These are phyloP conservation scores for Drosophila mimica DNA, from an alignment of 2,888 invertebrate genomes.

Conservation along the genomic window DNA sequence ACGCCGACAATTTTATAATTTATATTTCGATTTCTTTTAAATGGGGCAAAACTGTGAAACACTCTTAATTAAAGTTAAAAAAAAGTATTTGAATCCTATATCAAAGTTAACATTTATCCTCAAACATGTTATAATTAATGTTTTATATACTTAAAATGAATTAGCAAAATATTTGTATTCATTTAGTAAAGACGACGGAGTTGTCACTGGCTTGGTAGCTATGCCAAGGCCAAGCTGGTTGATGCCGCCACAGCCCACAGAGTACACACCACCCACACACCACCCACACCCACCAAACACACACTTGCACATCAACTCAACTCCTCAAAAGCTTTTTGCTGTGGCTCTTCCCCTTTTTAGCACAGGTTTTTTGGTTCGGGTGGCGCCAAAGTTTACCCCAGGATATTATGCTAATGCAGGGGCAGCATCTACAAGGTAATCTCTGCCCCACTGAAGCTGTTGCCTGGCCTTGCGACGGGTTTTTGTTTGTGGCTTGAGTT, in stretches of 20 bases:
- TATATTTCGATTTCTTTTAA: background rate
- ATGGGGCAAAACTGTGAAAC: background rate
- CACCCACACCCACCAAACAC: constrained; percentile 5
- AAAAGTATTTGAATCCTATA: background rate
- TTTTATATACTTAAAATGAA: constrained; percentile 13
- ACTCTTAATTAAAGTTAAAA: background rate
- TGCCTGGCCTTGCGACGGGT: constrained; percentile 59
- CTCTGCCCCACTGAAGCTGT: constrained; percentile 30
- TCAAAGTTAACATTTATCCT: constrained; percentile 20
- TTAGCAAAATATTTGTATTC: constrained; percentile 64
- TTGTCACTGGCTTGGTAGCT: constrained; percentile 51
- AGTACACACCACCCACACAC: background rate
- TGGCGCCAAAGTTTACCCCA: constrained; percentile 50
- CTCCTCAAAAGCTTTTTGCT: constrained; percentile 46
- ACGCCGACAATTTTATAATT: background rate
- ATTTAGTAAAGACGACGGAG: constrained; percentile 40
- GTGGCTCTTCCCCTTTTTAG: constrained; percentile 61
- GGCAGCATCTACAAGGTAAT: constrained; percentile 10
- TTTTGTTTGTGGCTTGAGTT: constrained; percentile 9
- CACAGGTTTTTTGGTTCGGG: constrained; percentile 37
- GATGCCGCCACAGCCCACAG: background rate
- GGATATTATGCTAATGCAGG: constrained; percentile 41
- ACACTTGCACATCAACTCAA: constrained; percentile 32
- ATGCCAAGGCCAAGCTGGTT: constrained; percentile 60
- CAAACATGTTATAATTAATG: background rate